Evolutionary conservation across 2,888 invertebrate species (phyloP).

Genomic region (Synanthedon vespiformis): DNA sequence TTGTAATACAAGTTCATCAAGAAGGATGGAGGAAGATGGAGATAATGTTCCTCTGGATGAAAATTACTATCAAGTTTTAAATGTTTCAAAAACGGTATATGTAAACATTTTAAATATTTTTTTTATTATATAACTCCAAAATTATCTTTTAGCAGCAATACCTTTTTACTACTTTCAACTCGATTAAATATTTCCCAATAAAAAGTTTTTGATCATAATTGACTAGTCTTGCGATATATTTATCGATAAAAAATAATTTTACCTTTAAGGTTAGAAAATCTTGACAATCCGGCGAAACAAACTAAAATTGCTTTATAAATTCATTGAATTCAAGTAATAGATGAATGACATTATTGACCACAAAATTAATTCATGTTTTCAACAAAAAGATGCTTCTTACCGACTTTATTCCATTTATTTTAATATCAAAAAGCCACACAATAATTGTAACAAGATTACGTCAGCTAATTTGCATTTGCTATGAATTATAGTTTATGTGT

Average conservation of each 20-base stretch:
- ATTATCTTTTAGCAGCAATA: constrained; percentile 2
- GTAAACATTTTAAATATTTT: constrained; percentile 14
- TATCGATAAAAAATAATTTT: not conserved
- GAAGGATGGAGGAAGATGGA: constrained; percentile 75
- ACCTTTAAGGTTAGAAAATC: not conserved
- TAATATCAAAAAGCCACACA: too few relatives aligned
- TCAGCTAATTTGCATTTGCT: too few relatives aligned
- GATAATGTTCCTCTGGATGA: constrained; percentile 79
- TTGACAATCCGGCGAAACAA: not conserved
- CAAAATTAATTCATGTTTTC: not conserved
- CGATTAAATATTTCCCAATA: not conserved
- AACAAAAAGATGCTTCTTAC: constrained; percentile 13
- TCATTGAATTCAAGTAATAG: not conserved
- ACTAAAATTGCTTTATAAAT: not conserved
- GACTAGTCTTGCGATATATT: not conserved
- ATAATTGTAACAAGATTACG: too few relatives aligned
- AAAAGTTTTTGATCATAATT: not conserved
- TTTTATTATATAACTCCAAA: constrained; percentile 31
- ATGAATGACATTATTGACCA: too few relatives aligned
- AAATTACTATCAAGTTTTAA: constrained; percentile 90
- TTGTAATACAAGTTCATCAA: too few relatives aligned
- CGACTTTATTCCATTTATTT: too few relatives aligned
- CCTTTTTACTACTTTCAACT: not conserved
- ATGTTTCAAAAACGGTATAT: constrained; percentile 85
- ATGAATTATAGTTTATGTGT: too few relatives aligned